Percentiles rank a stretch among this genome's conserved stretches.
Conservation (phyloP, 2,797 vertebrate genomes). For the Discoglossus pictus region DNA sequence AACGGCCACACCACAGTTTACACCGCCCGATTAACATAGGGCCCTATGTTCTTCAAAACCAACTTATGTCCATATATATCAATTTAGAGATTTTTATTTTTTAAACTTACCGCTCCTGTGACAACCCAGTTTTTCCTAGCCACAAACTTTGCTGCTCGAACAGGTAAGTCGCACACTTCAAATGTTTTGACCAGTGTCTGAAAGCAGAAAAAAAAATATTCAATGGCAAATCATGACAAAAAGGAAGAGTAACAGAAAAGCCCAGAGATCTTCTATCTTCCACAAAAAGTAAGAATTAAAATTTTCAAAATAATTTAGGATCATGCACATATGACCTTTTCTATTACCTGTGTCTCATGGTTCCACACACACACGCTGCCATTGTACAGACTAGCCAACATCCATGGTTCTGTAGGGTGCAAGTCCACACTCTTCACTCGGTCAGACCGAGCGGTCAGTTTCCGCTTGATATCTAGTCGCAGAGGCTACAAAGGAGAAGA, state of each 20-base stretch:
- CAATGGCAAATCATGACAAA: too few species aligned
- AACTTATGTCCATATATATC: too few species aligned
- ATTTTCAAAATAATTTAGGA: too few species aligned
- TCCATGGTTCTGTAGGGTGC: conserved; percentile 96
- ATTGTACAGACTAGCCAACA: conserved; percentile 97
- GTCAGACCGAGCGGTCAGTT: conserved; percentile 94
- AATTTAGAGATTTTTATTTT: too few species aligned
- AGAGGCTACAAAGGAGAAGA: conserved; percentile 78
- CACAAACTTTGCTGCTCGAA: conserved; percentile 95
- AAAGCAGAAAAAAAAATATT: conserved; percentile 51
- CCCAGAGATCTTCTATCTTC: too few species aligned
- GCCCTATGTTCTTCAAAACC: too few species aligned
- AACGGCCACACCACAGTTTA: too few species aligned
- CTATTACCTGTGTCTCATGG: conserved; percentile 90
- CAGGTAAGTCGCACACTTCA: conserved; percentile 95
- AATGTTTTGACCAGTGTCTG: conserved; percentile 98
- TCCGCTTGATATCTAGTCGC: conserved; percentile 96
- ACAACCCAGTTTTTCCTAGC: conserved; percentile 98
- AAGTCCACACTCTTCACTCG: conserved; percentile 97
- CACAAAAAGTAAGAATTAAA: too few species aligned
- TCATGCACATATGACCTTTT: too few species aligned
- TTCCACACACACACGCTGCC: conserved; percentile 98
- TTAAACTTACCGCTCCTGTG: conserved; percentile 89
- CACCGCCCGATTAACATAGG: too few species aligned
- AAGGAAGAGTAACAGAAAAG: too few species aligned